A percentile compares a stretch with the other conserved stretches of the same genome.
phyloP scores from a whole-genome alignment of 1,140 invertebrate species.

The Grapholita molesta region DNA sequence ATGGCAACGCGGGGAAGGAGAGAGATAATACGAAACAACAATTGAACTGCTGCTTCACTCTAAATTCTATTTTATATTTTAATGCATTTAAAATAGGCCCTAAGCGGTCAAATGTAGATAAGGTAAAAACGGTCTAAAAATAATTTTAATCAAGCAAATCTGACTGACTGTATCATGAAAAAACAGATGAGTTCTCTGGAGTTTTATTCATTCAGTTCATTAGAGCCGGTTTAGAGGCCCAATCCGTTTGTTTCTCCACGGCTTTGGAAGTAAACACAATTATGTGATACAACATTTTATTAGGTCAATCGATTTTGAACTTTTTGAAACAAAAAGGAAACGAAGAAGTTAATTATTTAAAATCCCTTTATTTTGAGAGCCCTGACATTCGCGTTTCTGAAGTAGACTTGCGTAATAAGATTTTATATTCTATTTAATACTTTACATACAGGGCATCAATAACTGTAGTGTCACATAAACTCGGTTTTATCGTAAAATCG shows the following conservation, averaged over 20 bases:
- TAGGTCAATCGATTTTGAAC: not conserved
- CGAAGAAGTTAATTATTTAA: not conserved
- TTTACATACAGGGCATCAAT: too few relatives aligned
- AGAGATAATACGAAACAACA: too few relatives aligned
- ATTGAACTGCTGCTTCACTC: too few relatives aligned
- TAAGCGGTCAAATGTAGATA: too few relatives aligned
- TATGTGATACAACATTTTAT: not conserved
- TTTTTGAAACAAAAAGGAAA: not conserved
- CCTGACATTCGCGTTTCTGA: not conserved
- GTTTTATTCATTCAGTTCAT: slow-evolving; percentile 14
- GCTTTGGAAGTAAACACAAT: not conserved
- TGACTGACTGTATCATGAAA: not conserved
- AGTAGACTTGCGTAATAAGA: too few relatives aligned
- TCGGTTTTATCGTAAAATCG: too few relatives aligned
- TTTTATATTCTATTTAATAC: too few relatives aligned
- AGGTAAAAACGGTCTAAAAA: not conserved
- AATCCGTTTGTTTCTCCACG: slow-evolving; percentile 6
- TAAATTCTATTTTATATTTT: too few relatives aligned
- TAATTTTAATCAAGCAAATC: not conserved
- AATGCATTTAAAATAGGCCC: too few relatives aligned
- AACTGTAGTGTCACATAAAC: too few relatives aligned
- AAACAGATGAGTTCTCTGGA: slow-evolving; percentile 11
- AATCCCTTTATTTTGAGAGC: not conserved
- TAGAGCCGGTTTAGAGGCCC: not conserved
- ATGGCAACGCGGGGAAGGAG: too few relatives aligned